These are phyloP conservation scores for Sciurus carolinensis DNA, from an alignment of 2,797 vertebrate species.

Conservation along the genomic window DNA sequence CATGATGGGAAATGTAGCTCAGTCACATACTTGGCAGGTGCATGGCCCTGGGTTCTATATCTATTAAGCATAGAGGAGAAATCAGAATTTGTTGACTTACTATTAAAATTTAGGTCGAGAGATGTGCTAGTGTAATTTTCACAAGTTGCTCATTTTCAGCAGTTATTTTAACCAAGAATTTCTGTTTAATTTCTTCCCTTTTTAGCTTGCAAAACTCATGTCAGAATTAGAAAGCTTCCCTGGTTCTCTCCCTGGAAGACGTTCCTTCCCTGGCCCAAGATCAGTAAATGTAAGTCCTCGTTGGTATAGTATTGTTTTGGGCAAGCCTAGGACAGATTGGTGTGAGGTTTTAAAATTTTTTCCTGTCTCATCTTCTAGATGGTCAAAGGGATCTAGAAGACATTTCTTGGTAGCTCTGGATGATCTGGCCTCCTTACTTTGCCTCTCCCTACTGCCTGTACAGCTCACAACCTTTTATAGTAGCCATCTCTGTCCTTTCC, in stretches of 20 bases:
- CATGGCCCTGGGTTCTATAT: too few relatives aligned
- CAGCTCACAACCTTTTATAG: neutral
- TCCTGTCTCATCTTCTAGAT: neutral
- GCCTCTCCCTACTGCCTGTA: neutral
- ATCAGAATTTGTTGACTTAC: neutral
- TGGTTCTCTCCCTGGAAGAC: conserved; percentile 91
- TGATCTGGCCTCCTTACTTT: neutral
- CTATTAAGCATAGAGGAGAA: neutral
- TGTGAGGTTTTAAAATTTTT: neutral
- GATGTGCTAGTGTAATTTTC: conserved; percentile 66
- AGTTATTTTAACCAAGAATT: conserved; percentile 58
- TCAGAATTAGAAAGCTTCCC: conserved; percentile 96
- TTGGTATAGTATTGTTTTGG: conserved; percentile 20
- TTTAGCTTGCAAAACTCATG: conserved; percentile 97
- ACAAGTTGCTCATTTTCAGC: conserved; percentile 65
- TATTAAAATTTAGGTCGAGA: conserved; percentile 42
- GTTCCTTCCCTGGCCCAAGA: conserved; percentile 86
- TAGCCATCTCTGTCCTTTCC: neutral
- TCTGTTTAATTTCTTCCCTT: conserved; percentile 67
- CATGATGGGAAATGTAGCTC: neutral
- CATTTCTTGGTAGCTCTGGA: neutral
- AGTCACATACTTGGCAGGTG: neutral
- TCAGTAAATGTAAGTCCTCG: conserved; percentile 89
- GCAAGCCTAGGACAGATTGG: neutral
- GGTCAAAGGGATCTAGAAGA: neutral